Evolutionary conservation across 2,113 vertebrate genomes (phyloP), one percentile per base, ranked within the genome.

Genomic region (Paramisgurnus dabryanus): DNA sequence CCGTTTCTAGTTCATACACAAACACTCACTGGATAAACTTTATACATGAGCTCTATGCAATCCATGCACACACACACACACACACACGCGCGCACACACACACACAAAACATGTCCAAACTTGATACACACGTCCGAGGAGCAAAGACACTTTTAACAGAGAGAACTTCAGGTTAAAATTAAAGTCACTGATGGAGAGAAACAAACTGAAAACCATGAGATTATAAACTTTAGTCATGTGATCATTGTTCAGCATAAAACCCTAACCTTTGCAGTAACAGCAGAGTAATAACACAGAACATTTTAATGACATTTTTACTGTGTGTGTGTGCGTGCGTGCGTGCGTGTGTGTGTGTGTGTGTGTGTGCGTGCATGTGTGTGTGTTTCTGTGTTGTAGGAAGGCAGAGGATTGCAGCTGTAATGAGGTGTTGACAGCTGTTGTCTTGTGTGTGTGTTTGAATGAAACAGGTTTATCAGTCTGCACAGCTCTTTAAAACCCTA

Each of bases 81-180:
- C 45, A 64, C 66, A 76, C 45, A 34, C 72, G 61, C 34, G 74
- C 49, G 60, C 68, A 75, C 47, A 67, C 41, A 61, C 27, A 67
- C 27, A 58, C 5, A 64, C 57, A 65, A 81, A 88, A 92, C 91
- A 70, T 92, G 92, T 91, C 88, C 87, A 87, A 85, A 84, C 90
- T 89, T 88, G 89, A 84, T 86, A 88, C 88, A 89, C 87, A 85
- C 85, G 90, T 88, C 87, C 61, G 84, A 76, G 39, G 64, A 85
- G 90, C 88, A 89, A 88, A 92, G 91, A 89, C 89, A 92, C 90
- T 93, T 93, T 89, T 88, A 89, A 88, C 86, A 87, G 82, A 17
- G 53, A 57, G 15, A 57, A 57, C 6, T 57, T 15, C 15, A 15
- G 13, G 53, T 57, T 50, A 11, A 12, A 50, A 50, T 50, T 11